A percentile compares a stretch with the other conserved stretches of the same genome.
Evolutionary conservation across 1,140 invertebrate species (phyloP).

Genomic region (Hypothenemus hampei): DNA sequence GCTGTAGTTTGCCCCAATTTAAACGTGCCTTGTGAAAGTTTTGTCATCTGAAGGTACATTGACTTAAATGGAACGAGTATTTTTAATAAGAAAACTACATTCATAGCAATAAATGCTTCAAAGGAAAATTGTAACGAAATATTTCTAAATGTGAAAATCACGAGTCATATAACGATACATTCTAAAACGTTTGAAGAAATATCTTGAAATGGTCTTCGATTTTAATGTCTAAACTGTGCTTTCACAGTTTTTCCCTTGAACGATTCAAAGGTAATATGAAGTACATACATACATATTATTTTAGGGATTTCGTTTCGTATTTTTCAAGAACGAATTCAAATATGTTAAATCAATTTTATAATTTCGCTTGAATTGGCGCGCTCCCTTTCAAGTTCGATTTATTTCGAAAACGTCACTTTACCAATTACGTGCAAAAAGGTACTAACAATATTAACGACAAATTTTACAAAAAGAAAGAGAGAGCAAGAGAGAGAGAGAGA

Average conservation of each 20-base stretch:
- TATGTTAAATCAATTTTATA: slow-evolving; percentile 27
- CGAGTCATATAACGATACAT: no score
- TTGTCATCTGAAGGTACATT: no score
- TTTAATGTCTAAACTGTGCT: slow-evolving; percentile 1
- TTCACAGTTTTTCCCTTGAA: slow-evolving; percentile 6
- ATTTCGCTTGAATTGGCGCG: slow-evolving; percentile 18
- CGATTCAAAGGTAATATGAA: slow-evolving; percentile 14
- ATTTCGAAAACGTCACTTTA: slow-evolving; percentile 16
- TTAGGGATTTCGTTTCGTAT: slow-evolving; percentile 18
- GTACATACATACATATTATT: slow-evolving; percentile 17
- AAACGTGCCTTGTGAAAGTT: no score
- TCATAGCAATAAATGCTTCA: neutral
- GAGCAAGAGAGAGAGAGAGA: no score
- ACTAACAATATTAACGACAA: no score
- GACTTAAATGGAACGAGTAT: no score
- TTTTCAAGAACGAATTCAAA: slow-evolving; percentile 16
- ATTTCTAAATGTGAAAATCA: neutral
- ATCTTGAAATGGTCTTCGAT: no score
- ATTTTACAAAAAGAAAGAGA: no score
- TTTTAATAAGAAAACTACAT: no score
- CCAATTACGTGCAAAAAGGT: no score
- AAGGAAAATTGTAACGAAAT: neutral
- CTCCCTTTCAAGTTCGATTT: slow-evolving; percentile 20
- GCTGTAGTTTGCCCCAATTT: no score
- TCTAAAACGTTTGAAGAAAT: no score